Evolutionary conservation across 1,140 invertebrate species (phyloP).

Genomic region (Lasaia peninsularis): DNA sequence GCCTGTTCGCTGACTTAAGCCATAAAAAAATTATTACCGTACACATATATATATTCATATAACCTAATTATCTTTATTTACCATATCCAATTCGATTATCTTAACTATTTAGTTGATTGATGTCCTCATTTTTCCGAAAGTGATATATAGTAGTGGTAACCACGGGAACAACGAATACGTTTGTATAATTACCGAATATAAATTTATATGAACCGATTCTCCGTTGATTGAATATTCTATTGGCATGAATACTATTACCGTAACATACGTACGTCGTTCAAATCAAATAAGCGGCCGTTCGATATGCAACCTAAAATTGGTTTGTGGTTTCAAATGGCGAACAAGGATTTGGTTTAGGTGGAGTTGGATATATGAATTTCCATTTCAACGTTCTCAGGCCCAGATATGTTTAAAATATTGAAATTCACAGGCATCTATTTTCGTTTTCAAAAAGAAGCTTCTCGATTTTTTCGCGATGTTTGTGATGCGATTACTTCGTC

Average conservation of each 20-base stretch:
- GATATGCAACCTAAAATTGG: conserved; percentile 2
- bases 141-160: neutral
- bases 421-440: too few relatives aligned
- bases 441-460: too few relatives aligned
- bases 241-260: neutral
- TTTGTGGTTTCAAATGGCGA: conserved; percentile 3
- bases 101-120: too few relatives aligned
- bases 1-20: too few relatives aligned
- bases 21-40: too few relatives aligned
- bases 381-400: neutral
- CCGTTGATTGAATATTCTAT: conserved; percentile 1
- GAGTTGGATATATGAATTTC: neutral
- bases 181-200: neutral
- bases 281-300: neutral
- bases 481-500: too few relatives aligned
- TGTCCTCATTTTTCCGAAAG: too few relatives aligned
- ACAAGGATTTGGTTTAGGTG: neutral
- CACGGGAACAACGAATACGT: neutral
- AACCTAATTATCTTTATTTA: too few relatives aligned
- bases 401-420: too few relatives aligned
- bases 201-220: neutral
- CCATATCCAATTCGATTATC: too few relatives aligned
- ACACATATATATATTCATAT: too few relatives aligned
- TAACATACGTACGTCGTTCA: neutral
- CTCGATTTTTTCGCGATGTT: too few relatives aligned